Base-by-base conservation (phyloP, 2,888 invertebrate species). In the Dynastes grantii region DNA sequence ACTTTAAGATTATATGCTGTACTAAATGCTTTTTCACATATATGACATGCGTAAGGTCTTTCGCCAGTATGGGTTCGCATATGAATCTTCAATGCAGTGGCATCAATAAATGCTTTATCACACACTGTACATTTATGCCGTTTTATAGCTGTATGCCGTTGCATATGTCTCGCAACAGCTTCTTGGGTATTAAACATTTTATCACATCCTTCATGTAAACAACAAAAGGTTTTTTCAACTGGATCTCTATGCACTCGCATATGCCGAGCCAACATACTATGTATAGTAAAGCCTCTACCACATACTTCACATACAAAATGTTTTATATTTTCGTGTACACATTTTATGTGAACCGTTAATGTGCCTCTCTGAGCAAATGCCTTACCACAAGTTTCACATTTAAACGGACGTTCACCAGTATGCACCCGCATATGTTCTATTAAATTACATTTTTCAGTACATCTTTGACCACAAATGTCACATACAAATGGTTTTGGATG, bases 41-140 rank as follows among this genome's bases (percentile, higher is more conserved):
- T 58, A 32, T 49, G 45, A 61, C 77, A 77, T 40, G n/a, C 32
- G 6, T 5, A 37, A 37, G 32, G 5, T 5, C 5, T 37, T 37
- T 37, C 32, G 6, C 80, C 80, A 8, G 77, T 80, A 55, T 80
- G 80, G 16, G 61, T 78, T 32, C 65, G 67, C 53, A 65, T 79
- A 65, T 80, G 79, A 4, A 65, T 64, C 0, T 64, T 77, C 27
- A 80, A 55, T 5, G 71, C 77, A 13, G 64, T 58, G 6, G 45
- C 65, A 58, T 78, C 76, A 27, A 76, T 68, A 76, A 80, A 80
- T 70, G 70, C 75, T 40, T 76, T 70, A 27, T 77, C 78, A 37
- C 80, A 80, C 13, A 80, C 11, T 9, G 70, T 45, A 65, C 79
- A 80, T 13, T 76, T 71, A 61, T 76, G 68, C n/a, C n/a, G 64